Evolutionary conservation across 2,113 vertebrate species (phyloP).

Genomic region (Micronisus gabar): DNA sequence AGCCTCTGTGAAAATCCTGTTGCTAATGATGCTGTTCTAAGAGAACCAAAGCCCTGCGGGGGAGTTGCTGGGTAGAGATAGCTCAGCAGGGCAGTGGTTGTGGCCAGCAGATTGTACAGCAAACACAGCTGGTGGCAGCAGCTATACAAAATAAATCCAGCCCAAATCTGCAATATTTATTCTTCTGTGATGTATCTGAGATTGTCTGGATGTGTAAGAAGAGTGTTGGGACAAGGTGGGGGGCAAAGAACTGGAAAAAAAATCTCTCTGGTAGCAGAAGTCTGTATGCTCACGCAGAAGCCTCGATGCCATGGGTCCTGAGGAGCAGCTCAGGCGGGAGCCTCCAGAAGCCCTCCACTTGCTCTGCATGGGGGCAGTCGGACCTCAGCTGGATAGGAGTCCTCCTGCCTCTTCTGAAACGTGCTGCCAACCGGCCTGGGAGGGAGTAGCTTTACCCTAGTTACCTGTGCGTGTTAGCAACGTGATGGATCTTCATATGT

Average conservation of each 20-base stretch:
- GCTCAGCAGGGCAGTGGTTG: background rate
- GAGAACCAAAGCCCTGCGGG: background rate
- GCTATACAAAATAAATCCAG: constrained; percentile 19
- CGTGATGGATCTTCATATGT: background rate
- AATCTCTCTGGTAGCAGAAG: background rate
- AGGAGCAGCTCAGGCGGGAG: background rate
- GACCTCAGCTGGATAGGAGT: accelerated
- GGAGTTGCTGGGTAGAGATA: background rate
- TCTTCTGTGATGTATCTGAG: background rate
- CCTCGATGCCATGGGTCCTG: background rate
- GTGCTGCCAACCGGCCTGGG: accelerated
- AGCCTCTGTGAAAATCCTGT: background rate
- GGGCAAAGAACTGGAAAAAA: background rate
- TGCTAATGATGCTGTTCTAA: background rate
- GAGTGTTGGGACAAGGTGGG: background rate
- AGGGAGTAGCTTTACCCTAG: background rate
- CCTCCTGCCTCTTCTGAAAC: background rate
- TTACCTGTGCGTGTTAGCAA: background rate
- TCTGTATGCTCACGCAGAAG: background rate
- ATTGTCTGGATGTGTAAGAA: background rate
- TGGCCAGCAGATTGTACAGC: background rate
- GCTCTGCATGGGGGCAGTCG: background rate
- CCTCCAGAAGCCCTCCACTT: background rate
- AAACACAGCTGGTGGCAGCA: constrained; percentile 4
- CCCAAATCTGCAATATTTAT: background rate